These are phyloP conservation scores for Acromyrmex heyeri DNA, from an alignment of 1,140 invertebrate species.

Conservation along the genomic window DNA sequence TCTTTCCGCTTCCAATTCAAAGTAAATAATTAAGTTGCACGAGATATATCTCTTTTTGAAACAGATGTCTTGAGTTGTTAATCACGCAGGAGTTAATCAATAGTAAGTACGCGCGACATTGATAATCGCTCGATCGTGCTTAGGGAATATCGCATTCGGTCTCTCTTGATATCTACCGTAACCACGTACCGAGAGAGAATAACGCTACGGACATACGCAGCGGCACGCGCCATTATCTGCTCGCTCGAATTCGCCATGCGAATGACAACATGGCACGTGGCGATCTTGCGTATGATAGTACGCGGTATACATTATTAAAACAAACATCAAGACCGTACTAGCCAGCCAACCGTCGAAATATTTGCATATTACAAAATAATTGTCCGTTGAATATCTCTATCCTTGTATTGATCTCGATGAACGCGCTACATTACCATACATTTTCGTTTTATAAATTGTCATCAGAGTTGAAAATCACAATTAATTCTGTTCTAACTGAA, in stretches of 20 bases:
- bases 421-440: neutral
- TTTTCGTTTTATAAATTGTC: neutral
- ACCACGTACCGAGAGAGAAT: slow-evolving; percentile 15
- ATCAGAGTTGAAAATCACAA: neutral
- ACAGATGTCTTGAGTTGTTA: slow-evolving; percentile 1
- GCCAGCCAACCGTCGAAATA: neutral
- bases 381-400: neutral
- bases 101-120: neutral
- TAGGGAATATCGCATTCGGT: neutral
- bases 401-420: neutral
- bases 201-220: slow-evolving; percentile 16
- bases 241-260: neutral
- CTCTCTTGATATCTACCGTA: neutral
- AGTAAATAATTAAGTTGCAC: neutral
- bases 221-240: slow-evolving; percentile 1
- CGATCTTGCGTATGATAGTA: neutral
- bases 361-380: neutral
- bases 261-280: neutral
- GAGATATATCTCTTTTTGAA: too few species aligned
- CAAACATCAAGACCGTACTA: neutral
- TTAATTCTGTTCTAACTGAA: neutral
- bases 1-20: neutral
- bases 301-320: neutral
- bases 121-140: slow-evolving; percentile 16
- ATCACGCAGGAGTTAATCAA: neutral